Conservation (phyloP, 2,888 invertebrate genomes). For the Pogonocherus hispidulus region DNA sequence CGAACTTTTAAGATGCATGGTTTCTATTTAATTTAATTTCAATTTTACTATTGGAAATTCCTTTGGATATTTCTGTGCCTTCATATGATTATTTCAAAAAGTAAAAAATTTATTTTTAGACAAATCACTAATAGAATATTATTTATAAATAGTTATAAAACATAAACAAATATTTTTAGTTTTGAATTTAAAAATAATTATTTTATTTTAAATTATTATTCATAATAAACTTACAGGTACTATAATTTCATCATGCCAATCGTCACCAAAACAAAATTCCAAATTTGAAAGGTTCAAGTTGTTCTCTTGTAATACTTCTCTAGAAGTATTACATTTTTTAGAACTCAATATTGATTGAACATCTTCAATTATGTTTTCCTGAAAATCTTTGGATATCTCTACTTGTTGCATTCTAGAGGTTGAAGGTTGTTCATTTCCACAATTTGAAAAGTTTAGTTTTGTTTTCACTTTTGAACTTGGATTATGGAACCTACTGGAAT, state of each 20-base stretch:
- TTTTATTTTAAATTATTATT: no score
- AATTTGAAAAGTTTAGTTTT: slow-evolving; percentile 57
- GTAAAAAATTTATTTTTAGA: no score
- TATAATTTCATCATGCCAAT: slow-evolving; percentile 38
- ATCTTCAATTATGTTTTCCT: not conserved
- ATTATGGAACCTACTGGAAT: slow-evolving; percentile 8
- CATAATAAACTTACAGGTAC: slow-evolving; percentile 1
- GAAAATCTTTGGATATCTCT: not conserved
- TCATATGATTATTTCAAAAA: no score
- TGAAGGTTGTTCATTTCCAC: not conserved
- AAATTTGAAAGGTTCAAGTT: slow-evolving; percentile 26
- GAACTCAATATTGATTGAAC: not conserved
- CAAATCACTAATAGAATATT: no score
- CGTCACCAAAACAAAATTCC: slow-evolving; percentile 27
- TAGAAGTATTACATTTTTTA: not conserved
- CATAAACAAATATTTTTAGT: no score
- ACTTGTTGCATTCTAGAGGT: not conserved
- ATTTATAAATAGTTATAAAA: no score
- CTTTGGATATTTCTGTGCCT: no score
- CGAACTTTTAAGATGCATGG: no score
- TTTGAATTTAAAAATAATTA: no score
- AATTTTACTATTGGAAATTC: no score
- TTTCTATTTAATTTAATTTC: no score
- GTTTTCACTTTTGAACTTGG: slow-evolving; percentile 55
- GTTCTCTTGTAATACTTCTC: slow-evolving; percentile 14